These are phyloP conservation scores for Cryptocheilus praepositus DNA, from an alignment of 2,888 invertebrate genomes.

Conservation along the genomic window DNA sequence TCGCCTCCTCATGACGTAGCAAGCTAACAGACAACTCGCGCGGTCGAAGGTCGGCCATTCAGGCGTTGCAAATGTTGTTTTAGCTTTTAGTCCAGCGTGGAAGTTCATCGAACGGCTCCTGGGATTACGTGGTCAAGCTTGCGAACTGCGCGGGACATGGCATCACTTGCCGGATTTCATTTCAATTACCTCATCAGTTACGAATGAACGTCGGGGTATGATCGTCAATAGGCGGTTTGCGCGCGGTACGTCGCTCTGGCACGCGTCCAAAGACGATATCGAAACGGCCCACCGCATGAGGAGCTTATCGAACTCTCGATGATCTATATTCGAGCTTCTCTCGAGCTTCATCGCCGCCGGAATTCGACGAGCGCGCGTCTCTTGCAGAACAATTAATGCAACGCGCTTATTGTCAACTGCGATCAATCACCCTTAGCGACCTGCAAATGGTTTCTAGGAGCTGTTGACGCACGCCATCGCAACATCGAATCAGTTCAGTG, in stretches of 20 bases:
- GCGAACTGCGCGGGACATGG: constrained; percentile 5
- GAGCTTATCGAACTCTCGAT: constrained; percentile 67
- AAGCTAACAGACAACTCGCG: too few species aligned
- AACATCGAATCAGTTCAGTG: too few species aligned
- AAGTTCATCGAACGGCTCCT: too few species aligned
- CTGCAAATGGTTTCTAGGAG: too few species aligned
- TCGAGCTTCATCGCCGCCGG: constrained; percentile 3
- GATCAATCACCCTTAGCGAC: too few species aligned
- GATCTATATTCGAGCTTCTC: constrained; percentile 59
- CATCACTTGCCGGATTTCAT: constrained; percentile 55
- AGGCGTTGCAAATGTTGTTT: too few species aligned
- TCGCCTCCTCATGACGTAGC: not conserved
- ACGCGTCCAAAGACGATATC: constrained; percentile 58
- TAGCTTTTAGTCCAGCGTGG: too few species aligned
- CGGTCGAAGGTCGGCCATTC: not conserved
- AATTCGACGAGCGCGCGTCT: constrained; percentile 10
- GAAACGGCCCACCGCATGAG: constrained; percentile 30
- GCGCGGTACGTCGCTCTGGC: constrained; percentile 63
- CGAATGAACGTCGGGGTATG: constrained; percentile 59
- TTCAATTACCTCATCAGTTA: constrained; percentile 65
- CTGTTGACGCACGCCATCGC: too few species aligned
- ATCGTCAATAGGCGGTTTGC: constrained; percentile 62
- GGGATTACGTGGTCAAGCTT: not conserved
- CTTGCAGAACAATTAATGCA: not conserved
- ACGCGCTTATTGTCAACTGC: too few species aligned